Evolutionary conservation across 2,113 vertebrate species (phyloP), one percentile per base, ranked within the genome.

Genomic region (Ammospiza nelsoni): DNA sequence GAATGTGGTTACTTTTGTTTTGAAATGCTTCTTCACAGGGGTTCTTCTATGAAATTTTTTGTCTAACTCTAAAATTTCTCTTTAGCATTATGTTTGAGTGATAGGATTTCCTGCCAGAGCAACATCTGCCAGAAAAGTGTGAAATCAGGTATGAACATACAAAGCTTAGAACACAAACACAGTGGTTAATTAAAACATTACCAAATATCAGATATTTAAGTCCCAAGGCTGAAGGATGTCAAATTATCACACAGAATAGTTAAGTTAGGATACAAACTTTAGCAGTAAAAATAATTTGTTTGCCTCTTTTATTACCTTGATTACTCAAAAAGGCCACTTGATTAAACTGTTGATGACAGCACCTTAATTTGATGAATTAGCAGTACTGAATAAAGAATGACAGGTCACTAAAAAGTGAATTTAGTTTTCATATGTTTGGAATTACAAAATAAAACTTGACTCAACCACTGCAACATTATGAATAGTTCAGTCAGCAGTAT

Each of bases 361-460:
- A 46, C 25, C 80, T 22, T 39, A 31, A 7, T 67, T 58, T 93
- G n/a, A 58, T n/a, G 87, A 75, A 33, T 89, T 93, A 75, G 44
- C 22, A 89, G 11, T 57, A 54, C 17, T 76, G 28, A 79, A 94
- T 75, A 43, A 73, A 92, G 52, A 49, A 19, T 88, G 35, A 7
- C 18, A 93, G 58, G 78, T 55, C 79, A 69, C 66, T 91, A 93
- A 54, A 93, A 92, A 87, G 21, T 82, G 15, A 90, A 81, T 91
- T 95, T 43, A 29, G 23, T n/a, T 87, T 96, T 92, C 74, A 35
- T 8, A 6, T 62, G 5, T 82, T 79, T 88, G 23, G 41, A 97
- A 96, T 89, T 83, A 78, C 27, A 33, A 39, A 91, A 73, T 79
- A 76, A 92, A 93, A 90, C 8, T 95, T 77, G 33, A 92, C 92